Conservation (phyloP, 2,113 vertebrate species). For the Petroica traversi region DNA sequence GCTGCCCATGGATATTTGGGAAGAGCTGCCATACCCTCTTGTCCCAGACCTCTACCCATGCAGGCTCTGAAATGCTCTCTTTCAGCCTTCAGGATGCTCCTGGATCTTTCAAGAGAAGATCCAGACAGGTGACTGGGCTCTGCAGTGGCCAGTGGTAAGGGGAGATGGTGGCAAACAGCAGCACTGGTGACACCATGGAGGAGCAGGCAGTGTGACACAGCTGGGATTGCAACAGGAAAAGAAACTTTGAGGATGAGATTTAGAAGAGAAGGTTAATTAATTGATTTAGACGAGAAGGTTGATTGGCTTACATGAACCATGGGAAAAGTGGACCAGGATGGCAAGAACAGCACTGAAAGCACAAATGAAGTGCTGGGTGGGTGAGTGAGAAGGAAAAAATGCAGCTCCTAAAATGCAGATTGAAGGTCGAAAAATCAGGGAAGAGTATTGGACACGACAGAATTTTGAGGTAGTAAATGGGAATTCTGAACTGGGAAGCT, state of each 20-base stretch:
- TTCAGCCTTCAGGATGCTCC: background rate
- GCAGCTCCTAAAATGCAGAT: background rate
- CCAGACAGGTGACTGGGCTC: background rate
- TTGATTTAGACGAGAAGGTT: background rate
- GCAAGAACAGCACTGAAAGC: background rate
- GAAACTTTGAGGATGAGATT: background rate
- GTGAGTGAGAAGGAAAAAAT: background rate
- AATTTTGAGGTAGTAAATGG: background rate
- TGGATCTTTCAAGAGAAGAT: background rate
- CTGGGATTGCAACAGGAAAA: background rate
- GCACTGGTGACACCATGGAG: background rate
- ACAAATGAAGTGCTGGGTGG: background rate
- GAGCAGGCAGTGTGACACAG: background rate
- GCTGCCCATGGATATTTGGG: background rate
- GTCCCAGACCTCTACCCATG: background rate
- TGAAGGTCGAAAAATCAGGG: background rate
- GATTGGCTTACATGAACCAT: background rate
- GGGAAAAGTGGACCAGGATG: background rate
- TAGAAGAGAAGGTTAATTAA: background rate
- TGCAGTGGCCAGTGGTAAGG: background rate
- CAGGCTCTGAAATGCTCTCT: background rate
- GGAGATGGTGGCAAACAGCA: background rate
- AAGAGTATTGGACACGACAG: rapidly evolving
- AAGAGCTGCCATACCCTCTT: background rate
- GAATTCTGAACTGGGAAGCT: background rate